Conservation (phyloP, 1,140 invertebrate genomes). For the Arion vulgaris region DNA sequence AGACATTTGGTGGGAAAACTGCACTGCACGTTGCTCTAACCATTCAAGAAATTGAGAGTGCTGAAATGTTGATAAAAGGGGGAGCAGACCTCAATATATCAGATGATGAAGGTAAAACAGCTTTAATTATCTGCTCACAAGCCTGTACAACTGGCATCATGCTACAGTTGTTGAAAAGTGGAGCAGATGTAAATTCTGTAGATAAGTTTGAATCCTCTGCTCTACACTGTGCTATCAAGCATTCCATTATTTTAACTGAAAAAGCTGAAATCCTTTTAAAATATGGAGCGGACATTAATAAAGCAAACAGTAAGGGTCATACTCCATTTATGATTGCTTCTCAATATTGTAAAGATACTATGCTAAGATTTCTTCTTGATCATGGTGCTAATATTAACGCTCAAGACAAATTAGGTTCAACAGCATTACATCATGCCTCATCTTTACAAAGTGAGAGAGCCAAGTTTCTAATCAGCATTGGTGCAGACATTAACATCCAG, state of each 20-base stretch:
- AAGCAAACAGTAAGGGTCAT: neutral
- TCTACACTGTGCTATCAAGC: neutral
- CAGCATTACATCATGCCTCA: neutral
- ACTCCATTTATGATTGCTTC: slow-evolving; percentile 6
- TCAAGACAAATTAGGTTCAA: neutral
- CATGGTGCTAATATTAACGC: neutral
- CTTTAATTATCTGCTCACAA: neutral
- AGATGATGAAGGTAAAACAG: neutral
- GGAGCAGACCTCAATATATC: neutral
- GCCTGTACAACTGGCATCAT: neutral
- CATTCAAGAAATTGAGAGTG: neutral
- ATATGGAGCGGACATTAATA: slow-evolving; percentile 12
- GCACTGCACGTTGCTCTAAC: neutral
- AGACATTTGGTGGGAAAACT: neutral
- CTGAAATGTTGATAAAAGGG: neutral
- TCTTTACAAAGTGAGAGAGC: neutral
- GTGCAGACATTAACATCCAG: slow-evolving; percentile 15
- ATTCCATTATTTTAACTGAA: neutral
- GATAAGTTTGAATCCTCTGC: neutral
- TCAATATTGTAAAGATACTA: neutral
- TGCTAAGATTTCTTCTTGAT: neutral
- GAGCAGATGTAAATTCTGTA: slow-evolving; percentile 14
- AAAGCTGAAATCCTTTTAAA: slow-evolving; percentile 3
- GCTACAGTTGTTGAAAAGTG: neutral
- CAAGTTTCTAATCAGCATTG: neutral